Conservation (phyloP, 2,888 invertebrate species). For the Amphipoea oculea region DNA sequence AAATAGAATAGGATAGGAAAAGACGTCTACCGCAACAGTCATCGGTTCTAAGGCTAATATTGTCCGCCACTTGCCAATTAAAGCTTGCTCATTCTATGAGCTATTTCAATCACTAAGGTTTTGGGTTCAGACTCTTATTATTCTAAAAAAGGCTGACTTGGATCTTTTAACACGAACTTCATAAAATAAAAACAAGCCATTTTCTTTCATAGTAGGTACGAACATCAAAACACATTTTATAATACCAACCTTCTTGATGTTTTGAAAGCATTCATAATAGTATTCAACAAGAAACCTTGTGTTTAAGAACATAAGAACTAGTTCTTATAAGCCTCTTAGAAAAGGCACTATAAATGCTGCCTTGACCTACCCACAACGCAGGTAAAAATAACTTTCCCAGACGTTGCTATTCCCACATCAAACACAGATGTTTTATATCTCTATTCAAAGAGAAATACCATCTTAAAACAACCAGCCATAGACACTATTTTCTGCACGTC, state of each 20-base stretch:
- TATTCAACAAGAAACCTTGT: background rate
- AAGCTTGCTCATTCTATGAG: background rate
- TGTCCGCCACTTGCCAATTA: background rate
- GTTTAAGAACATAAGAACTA: background rate
- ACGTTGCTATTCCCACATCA: slow-evolving; percentile 18
- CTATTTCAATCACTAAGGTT: background rate
- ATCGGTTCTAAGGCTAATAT: background rate
- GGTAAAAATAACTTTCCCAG: background rate
- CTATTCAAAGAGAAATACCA: slow-evolving; percentile 17
- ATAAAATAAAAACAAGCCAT: background rate
- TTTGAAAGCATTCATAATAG: slow-evolving; percentile 10
- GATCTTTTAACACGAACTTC: background rate
- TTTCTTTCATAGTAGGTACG: background rate
- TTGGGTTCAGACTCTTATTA: background rate
- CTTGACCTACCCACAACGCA: background rate
- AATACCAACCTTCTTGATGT: background rate
- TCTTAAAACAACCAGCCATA: slow-evolving; percentile 10
- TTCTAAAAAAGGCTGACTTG: background rate
- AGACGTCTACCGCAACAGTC: background rate
- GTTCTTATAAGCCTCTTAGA: background rate
- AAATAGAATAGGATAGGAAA: no score
- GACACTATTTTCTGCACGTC: slow-evolving; percentile 27
- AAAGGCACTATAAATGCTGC: background rate
- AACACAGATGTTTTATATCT: slow-evolving; percentile 7
- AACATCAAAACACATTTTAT: background rate